A percentile compares a stretch with the other conserved stretches of the same genome.
phyloP scores from a whole-genome alignment of 2,888 invertebrate species.

The Lumbricus terrestris region DNA sequence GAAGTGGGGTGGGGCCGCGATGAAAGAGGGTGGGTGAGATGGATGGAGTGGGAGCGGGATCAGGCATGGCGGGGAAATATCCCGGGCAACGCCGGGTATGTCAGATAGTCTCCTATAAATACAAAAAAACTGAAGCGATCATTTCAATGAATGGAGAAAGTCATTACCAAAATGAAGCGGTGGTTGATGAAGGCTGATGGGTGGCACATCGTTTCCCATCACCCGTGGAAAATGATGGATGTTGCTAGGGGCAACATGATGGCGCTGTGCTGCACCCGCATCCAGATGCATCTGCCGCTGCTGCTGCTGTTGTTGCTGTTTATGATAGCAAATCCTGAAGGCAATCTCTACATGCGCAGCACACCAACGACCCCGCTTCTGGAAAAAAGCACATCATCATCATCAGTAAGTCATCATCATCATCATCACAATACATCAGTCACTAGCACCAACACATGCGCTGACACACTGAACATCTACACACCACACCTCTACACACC shows the following conservation, averaged over 20 bases:
- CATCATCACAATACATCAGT: neutral
- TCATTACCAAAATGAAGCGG: neutral
- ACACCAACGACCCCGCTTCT: slow-evolving; percentile 7
- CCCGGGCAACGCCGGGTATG: no score
- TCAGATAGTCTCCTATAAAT: no score
- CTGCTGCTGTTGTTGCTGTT: neutral
- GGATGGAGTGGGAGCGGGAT: no score
- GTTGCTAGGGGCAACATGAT: neutral
- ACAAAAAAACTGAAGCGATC: neutral
- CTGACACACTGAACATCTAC: no score
- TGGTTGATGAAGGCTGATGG: neutral
- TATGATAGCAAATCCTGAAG: neutral
- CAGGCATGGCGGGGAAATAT: no score
- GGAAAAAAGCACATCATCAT: neutral
- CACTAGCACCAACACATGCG: neutral
- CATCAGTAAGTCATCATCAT: neutral
- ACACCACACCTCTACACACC: no score
- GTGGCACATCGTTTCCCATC: neutral
- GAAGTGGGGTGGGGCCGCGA: no score
- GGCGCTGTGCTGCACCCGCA: neutral
- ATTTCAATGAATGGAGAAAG: neutral
- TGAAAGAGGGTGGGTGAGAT: no score
- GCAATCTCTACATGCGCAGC: slow-evolving; percentile 12
- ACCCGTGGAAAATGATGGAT: neutral
- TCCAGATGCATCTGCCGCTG: neutral